Conservation (phyloP, 2,797 vertebrate species). For the Yasuhikotakia modesta region DNA sequence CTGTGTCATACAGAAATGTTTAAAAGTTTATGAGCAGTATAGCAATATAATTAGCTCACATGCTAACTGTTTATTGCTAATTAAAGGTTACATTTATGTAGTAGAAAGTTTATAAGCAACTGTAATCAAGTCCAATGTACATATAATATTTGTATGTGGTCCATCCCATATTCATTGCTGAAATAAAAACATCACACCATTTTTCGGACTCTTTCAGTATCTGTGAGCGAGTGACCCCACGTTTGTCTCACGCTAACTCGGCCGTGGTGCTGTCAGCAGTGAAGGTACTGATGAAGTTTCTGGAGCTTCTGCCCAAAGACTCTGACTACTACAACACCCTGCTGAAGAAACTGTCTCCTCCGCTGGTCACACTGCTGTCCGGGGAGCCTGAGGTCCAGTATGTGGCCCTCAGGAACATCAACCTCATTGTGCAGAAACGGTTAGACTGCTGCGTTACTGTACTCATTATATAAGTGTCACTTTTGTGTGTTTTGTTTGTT, state of each 20-base stretch:
- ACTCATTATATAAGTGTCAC: background rate
- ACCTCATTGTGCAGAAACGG: conserved; percentile 98
- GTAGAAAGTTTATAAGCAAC: too few relatives aligned
- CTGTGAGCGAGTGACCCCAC: conserved; percentile 95
- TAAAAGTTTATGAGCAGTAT: too few relatives aligned
- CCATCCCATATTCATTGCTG: too few relatives aligned
- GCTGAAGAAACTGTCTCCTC: conserved; percentile 96
- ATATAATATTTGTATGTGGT: too few relatives aligned
- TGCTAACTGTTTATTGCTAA: too few relatives aligned
- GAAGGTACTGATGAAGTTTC: conserved; percentile 98
- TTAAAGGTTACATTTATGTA: too few relatives aligned
- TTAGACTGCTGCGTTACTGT: conserved; percentile 66
- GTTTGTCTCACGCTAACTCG: conserved; percentile 96
- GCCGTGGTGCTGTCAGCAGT: conserved; percentile 97
- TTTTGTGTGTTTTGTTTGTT: background rate
- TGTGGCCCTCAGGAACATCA: conserved; percentile 98
- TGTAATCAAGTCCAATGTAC: too few relatives aligned
- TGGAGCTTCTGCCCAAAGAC: conserved; percentile 95
- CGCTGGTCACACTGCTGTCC: conserved; percentile 93
- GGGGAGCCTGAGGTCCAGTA: conserved; percentile 98
- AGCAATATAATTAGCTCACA: too few relatives aligned
- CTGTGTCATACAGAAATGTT: background rate
- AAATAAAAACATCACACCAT: background rate
- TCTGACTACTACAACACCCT: conserved; percentile 97
- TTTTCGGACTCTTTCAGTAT: conserved; percentile 76